phyloP scores from a whole-genome alignment of 2,797 vertebrate genomes.

The Poeciliopsis paucimaculata region DNA sequence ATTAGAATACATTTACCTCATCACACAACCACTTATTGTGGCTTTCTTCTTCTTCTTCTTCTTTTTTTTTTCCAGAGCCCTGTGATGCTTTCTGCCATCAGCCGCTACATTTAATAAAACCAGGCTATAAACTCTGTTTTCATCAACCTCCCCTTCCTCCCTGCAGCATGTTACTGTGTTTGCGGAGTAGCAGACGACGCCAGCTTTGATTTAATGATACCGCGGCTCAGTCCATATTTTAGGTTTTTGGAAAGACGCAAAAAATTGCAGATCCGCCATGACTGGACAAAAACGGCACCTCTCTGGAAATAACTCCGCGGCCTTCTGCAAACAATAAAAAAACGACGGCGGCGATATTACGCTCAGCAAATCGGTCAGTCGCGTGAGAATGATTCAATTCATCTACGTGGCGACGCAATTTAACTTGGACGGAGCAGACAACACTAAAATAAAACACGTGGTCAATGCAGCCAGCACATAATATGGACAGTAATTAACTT shows the following conservation, averaged over 20 bases:
- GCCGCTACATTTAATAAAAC: slow-evolving; percentile 68
- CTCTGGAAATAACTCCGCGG: slow-evolving; percentile 22
- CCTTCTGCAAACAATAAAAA: not conserved
- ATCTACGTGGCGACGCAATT: too few relatives aligned
- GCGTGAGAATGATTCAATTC: not conserved
- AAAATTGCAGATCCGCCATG: slow-evolving; percentile 23
- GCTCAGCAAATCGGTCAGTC: not conserved
- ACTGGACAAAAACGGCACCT: slow-evolving; percentile 33
- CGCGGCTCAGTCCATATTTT: slow-evolving; percentile 48
- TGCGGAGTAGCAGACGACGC: slow-evolving; percentile 59
- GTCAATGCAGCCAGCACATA: slow-evolving; percentile 10
- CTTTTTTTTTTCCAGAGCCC: slow-evolving; percentile 13
- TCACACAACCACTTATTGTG: slow-evolving; percentile 48
- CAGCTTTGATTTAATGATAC: slow-evolving; percentile 72
- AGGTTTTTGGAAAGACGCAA: slow-evolving; percentile 47
- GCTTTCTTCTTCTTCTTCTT: slow-evolving; percentile 18
- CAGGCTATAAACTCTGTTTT: slow-evolving; percentile 57
- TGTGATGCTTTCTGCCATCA: slow-evolving; percentile 71
- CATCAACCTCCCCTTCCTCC: slow-evolving; percentile 16
- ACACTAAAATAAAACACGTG: slow-evolving; percentile 5
- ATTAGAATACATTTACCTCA: slow-evolving; percentile 68
- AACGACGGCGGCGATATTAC: not conserved
- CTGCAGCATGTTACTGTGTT: slow-evolving; percentile 18
- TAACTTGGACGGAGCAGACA: not conserved
- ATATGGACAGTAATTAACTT: slow-evolving; percentile 25